These are phyloP conservation scores for Protodeltote pygarga DNA, from an alignment of 2,888 invertebrate genomes.

Conservation along the genomic window DNA sequence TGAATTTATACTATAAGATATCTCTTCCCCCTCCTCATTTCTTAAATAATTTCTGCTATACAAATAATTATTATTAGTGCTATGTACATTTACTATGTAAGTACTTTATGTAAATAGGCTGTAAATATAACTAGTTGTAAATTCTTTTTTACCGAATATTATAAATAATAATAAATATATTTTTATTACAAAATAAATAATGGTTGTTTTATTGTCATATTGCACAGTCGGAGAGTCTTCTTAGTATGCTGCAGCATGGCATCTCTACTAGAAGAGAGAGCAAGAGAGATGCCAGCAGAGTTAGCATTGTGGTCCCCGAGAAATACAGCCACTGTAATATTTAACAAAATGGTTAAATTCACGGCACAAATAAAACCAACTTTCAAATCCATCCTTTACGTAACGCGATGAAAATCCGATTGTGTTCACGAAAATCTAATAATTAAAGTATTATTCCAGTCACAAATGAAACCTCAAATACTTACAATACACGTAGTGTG, in stretches of 20 bases:
- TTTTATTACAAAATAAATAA: conserved; percentile 33
- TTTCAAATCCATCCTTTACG: no score
- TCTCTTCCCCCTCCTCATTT: background rate
- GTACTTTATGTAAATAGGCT: conserved; percentile 72
- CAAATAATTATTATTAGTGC: conserved; percentile 22
- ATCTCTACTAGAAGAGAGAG: conserved; percentile 87
- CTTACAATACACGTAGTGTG: conserved; percentile 81
- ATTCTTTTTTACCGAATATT: conserved; percentile 58
- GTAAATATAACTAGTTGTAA: conserved; percentile 68
- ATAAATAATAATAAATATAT: conserved; percentile 49
- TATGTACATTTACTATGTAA: conserved; percentile 43
- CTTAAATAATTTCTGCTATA: conserved; percentile 13
- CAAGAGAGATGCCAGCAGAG: conserved; percentile 74
- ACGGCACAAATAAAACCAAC: no score
- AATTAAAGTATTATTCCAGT: no score
- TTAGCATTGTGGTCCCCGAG: conserved; percentile 78
- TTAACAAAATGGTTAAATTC: no score
- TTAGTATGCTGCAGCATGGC: conserved; percentile 85
- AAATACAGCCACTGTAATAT: conserved; percentile 86
- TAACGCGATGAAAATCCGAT: no score
- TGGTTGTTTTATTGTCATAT: conserved; percentile 38
- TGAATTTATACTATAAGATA: no score
- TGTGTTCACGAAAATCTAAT: no score
- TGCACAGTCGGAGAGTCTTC: conserved; percentile 78
- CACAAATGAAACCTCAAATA: conserved; percentile 20